Evolutionary conservation across 2,797 vertebrate genomes (phyloP).

Genomic region (Loris lydekkerianus): DNA sequence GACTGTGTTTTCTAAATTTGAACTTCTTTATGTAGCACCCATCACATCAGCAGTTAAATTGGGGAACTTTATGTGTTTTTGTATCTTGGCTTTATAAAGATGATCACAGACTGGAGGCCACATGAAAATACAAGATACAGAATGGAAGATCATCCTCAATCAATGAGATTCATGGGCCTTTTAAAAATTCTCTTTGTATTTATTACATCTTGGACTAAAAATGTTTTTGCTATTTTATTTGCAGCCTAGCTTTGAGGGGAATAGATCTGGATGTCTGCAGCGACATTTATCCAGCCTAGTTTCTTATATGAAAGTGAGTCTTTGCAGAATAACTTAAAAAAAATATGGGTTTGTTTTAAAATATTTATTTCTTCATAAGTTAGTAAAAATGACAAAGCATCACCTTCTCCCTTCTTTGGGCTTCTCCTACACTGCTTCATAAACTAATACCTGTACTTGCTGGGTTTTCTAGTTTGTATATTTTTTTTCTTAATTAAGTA

Average conservation of each 20-base stretch:
- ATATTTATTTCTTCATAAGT: slow-evolving; percentile 84
- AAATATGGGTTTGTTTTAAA: slow-evolving; percentile 81
- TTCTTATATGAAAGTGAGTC: slow-evolving; percentile 80
- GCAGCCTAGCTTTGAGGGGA: slow-evolving; percentile 58
- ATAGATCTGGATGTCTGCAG: slow-evolving; percentile 68
- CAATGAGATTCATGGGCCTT: not conserved
- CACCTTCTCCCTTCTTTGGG: not conserved
- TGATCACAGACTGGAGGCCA: not conserved
- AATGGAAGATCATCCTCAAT: not conserved
- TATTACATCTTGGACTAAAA: slow-evolving; percentile 61
- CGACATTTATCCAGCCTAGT: slow-evolving; percentile 76
- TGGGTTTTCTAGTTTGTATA: slow-evolving; percentile 78
- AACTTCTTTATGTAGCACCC: not conserved
- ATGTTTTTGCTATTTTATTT: slow-evolving; percentile 51
- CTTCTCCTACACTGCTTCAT: slow-evolving; percentile 46
- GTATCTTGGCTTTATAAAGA: slow-evolving; percentile 1
- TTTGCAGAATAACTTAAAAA: slow-evolving; percentile 75
- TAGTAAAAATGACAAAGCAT: slow-evolving; percentile 80
- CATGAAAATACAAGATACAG: not conserved
- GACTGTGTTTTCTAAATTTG: not conserved
- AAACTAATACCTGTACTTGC: slow-evolving; percentile 80
- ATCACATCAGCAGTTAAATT: not conserved
- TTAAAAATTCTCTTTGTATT: slow-evolving; percentile 9
- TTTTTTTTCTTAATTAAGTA: slow-evolving; percentile 73
- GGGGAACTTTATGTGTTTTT: not conserved